phyloP scores from a whole-genome alignment of 1,140 invertebrate species.

The Anastrepha ludens region DNA sequence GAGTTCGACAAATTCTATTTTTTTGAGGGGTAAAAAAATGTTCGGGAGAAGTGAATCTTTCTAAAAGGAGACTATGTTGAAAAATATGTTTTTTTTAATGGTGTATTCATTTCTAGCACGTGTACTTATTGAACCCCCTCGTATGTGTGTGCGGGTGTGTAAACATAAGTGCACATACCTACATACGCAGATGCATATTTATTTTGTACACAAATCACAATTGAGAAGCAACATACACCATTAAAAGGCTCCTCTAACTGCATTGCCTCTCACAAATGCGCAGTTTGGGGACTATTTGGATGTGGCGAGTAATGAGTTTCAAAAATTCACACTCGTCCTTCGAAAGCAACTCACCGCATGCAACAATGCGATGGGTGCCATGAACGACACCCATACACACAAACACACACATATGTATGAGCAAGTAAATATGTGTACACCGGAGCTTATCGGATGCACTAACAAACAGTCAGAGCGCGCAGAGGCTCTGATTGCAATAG shows the following conservation, averaged over 20 bases:
- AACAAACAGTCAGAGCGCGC: not conserved
- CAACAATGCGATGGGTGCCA: not conserved
- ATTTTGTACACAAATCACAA: too few species aligned
- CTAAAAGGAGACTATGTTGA: too few species aligned
- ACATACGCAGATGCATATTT: too few species aligned
- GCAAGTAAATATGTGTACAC: not conserved
- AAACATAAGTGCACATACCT: not conserved
- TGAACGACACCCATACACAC: too few species aligned
- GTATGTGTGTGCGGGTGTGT: not conserved
- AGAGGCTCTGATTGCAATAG: not conserved
- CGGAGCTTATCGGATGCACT: not conserved
- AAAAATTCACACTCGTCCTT: constrained; percentile 26
- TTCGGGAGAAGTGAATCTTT: too few species aligned
- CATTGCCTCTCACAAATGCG: constrained; percentile 24
- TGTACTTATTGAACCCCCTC: too few species aligned
- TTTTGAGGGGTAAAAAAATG: too few species aligned
- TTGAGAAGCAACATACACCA: too few species aligned
- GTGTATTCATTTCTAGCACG: too few species aligned
- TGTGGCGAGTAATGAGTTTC: constrained; percentile 47
- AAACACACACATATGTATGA: not conserved
- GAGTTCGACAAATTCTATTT: too few species aligned
- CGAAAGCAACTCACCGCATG: constrained; percentile 21
- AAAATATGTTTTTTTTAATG: too few species aligned
- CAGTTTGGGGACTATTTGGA: constrained; percentile 11
- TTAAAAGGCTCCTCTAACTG: not conserved